Evolutionary conservation across 2,113 vertebrate species (phyloP).

Genomic region (Salvelinus alpinus): DNA sequence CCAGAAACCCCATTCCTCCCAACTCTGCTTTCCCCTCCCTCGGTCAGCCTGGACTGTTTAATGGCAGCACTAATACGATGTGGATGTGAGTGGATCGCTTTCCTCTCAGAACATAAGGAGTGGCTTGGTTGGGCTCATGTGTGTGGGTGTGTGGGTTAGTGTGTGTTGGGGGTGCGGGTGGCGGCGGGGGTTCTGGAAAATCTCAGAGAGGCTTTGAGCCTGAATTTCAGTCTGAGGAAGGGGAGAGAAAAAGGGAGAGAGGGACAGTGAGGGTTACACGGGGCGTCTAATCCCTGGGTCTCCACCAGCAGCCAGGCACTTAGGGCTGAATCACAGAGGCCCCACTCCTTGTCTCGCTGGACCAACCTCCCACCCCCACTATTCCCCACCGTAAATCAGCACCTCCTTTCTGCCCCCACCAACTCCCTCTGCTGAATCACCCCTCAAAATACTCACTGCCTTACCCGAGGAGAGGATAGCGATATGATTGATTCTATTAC

Average conservation of each 20-base stretch:
- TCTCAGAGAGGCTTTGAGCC: constrained; percentile 62
- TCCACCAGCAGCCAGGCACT: constrained; percentile 25
- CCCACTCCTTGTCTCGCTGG: background rate
- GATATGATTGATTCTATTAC: background rate
- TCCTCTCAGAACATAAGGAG: constrained; percentile 34
- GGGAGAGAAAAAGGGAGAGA: background rate
- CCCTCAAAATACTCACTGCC: background rate
- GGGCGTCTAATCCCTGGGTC: constrained; percentile 35
- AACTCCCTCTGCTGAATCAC: no score
- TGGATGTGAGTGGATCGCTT: constrained; percentile 63
- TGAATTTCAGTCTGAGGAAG: constrained; percentile 52
- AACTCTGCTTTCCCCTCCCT: background rate
- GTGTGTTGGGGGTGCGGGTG: constrained; percentile 25
- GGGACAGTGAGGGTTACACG: constrained; percentile 25
- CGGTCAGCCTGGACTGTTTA: constrained; percentile 52
- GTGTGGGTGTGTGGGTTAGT: constrained; percentile 11
- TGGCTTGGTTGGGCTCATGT: constrained; percentile 26
- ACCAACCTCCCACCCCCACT: background rate
- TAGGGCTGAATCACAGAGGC: constrained; percentile 20
- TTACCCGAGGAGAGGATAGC: background rate
- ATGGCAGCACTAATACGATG: constrained; percentile 65
- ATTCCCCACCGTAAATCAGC: constrained; percentile 8
- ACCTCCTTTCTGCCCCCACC: background rate
- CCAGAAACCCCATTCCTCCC: constrained; percentile 38
- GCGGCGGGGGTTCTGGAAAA: constrained; percentile 64